A percentile compares a stretch with the other conserved stretches of the same genome.
Conservation (phyloP, 2,888 invertebrate genomes). For the Melanostoma scalare region DNA sequence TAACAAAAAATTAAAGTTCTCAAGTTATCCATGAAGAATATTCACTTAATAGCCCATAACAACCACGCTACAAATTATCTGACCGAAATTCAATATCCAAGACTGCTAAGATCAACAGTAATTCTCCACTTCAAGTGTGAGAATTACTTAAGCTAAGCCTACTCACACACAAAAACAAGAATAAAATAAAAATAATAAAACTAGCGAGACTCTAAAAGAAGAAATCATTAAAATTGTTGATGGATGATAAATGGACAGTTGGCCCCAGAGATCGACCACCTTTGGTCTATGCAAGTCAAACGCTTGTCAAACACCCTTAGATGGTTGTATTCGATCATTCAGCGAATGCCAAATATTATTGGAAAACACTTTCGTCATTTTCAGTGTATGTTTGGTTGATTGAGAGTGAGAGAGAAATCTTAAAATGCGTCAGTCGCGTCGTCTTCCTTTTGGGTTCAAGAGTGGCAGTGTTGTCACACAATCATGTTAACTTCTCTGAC, state of each 20-base stretch:
- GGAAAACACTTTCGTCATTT: conserved; percentile 52
- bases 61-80: no score
- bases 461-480: conserved; percentile 70
- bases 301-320: conserved; percentile 67
- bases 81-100: no score
- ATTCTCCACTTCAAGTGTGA: conserved; percentile 17
- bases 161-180: not conserved
- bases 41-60: no score
- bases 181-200: conserved; percentile 11
- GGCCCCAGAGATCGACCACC: conserved; percentile 65
- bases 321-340: conserved; percentile 62
- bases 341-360: conserved; percentile 56
- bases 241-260: conserved; percentile 69
- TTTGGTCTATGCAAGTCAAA: conserved; percentile 67
- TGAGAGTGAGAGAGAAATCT: not conserved
- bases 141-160: not conserved
- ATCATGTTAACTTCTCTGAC: conserved; percentile 63
- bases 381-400: not conserved
- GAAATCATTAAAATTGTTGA: conserved; percentile 61
- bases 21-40: no score
- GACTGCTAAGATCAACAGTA: not conserved
- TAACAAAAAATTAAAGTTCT: no score
- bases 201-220: conserved; percentile 25
- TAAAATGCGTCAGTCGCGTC: conserved; percentile 14
- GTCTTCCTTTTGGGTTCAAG: conserved; percentile 64